Conservation (phyloP, 2,113 vertebrate species). For the Leuciscus idus region DNA sequence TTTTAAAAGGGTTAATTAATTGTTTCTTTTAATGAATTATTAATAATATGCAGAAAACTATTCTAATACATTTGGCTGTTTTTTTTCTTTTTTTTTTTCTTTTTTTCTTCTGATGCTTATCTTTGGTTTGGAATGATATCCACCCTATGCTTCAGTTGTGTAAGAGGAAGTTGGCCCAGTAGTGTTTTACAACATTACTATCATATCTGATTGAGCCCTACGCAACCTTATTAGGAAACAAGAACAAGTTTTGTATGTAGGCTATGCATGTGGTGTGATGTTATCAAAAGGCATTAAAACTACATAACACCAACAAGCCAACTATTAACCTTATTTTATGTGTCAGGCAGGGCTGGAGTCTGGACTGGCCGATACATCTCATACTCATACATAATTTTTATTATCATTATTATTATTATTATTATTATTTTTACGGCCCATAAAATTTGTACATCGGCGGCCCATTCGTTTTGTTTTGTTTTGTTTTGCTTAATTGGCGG, state of each 20-base stretch:
- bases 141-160: not conserved
- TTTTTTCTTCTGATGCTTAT: not conserved
- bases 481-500: too few relatives aligned
- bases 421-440: too few relatives aligned
- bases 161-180: slow-evolving; percentile 6
- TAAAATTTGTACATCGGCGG: too few relatives aligned
- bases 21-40: not conserved
- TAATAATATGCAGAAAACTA: not conserved
- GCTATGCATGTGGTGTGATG: not conserved
- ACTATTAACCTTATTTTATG: not conserved
- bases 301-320: not conserved
- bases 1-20: slow-evolving; percentile 10
- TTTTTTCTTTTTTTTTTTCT: not conserved
- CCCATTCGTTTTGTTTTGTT: too few relatives aligned
- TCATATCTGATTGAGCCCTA: slow-evolving; percentile 18
- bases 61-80: slow-evolving; percentile 2
- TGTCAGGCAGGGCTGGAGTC: not conserved
- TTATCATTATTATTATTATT: too few relatives aligned
- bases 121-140: not conserved
- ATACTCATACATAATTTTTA: too few relatives aligned
- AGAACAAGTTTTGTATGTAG: not conserved
- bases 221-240: not conserved
- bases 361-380: too few relatives aligned
- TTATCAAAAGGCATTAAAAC: not conserved
- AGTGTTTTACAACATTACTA: slow-evolving; percentile 6